Base-by-base conservation (phyloP, 2,888 invertebrate species). In the Coleophora flavipennella region DNA sequence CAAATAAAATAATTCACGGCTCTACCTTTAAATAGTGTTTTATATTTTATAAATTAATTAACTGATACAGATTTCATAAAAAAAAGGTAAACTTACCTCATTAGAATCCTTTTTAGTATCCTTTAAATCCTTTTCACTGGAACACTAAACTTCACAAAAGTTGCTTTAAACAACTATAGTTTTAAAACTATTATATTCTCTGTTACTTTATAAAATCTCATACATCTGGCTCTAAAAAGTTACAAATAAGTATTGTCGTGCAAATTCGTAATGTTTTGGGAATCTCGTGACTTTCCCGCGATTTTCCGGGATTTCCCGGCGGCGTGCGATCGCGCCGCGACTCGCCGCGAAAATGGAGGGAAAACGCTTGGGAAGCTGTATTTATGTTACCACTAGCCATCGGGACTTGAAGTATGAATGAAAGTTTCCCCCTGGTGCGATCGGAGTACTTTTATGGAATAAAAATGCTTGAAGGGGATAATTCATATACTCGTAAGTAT, bases 341-440 rank as follows among this genome's bases (percentile, higher is more conserved):
- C 25, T 11, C 13, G 13, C n/a, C 37, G 44, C 10, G 39, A 35
- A 44, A 44, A 44, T 44, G 39, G 35, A 41, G 41, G 13, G 44
- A 37, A 39, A 34, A 9, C 28, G 28, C 29, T 37, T 36, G 40
- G 35, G 34, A 6, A 13, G 13, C 28, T 13, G 27, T 31, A 41
- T 41, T 41, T 44, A 41, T 44, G 36, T 31, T 1, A 36, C 31
- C 27, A 35, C 25, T 27, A 26, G 25, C 28, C 9, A 11, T 7
- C 13, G 20, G 33, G 20, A 20, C 35, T 33, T 32, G 39, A 39
- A 44, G 36, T 40, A 9, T 39, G 39, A 37, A 40, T 31, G 35
- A 29, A 25, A 14, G 20, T 6, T 20, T 20, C 20, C 6, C 20
- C 20, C 3, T 25, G 38, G n/a, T 27, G 26, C 32, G 32, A 13